Conservation (phyloP, 2,113 vertebrate species). For the Lichenostomus cassidix region DNA sequence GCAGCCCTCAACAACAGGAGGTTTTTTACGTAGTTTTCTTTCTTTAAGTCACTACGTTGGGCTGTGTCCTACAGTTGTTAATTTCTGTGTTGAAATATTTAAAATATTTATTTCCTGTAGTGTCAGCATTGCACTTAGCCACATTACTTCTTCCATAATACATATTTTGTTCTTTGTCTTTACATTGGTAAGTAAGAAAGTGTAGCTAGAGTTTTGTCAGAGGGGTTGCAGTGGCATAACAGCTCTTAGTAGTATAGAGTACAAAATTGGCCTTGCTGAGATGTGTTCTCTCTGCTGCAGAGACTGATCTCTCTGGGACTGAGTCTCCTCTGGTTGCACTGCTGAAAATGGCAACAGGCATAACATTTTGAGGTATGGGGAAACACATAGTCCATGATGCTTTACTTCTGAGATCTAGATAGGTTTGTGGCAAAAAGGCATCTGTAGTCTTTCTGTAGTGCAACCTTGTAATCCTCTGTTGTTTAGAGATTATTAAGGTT, state of each 20-base stretch:
- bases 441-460: neutral
- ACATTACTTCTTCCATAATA: neutral
- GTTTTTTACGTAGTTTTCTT: accelerated
- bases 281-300: neutral
- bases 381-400: accelerated
- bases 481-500: neutral
- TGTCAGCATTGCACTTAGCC: neutral
- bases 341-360: neutral
- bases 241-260: neutral
- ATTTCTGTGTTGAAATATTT: neutral
- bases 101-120: neutral
- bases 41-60: neutral
- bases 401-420: neutral
- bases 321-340: neutral
- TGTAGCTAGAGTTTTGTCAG: neutral
- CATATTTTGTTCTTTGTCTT: neutral
- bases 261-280: neutral
- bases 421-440: neutral
- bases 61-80: neutral
- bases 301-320: neutral
- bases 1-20: neutral
- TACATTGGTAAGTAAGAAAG: neutral
- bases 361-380: neutral
- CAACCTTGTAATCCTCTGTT: neutral
- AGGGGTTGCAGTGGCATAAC: neutral